Conservation (phyloP, 2,797 vertebrate genomes). For the Craterocephalus amniculus region DNA sequence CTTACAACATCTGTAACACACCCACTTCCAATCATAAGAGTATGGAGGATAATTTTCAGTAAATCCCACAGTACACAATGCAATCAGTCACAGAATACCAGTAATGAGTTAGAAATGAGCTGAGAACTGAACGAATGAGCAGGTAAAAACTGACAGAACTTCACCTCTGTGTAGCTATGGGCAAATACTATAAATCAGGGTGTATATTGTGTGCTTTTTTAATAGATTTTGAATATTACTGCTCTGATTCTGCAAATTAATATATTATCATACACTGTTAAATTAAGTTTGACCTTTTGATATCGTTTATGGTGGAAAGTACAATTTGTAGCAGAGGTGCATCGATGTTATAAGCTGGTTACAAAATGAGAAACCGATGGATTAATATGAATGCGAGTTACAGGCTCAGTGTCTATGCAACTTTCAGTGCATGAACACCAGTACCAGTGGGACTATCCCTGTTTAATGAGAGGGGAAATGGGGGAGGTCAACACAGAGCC, state of each 20-base stretch:
- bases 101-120: background rate
- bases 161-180: background rate
- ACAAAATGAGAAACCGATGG: slow-evolving; percentile 3
- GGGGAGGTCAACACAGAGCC: slow-evolving; percentile 44
- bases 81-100: background rate
- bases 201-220: background rate
- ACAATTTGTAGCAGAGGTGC: background rate
- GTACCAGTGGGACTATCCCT: slow-evolving; percentile 10
- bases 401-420: slow-evolving; percentile 8
- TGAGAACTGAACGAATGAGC: slow-evolving; percentile 1
- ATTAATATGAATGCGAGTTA: background rate
- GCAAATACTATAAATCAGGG: background rate
- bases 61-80: background rate
- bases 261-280: background rate
- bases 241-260: background rate
- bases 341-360: background rate
- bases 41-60: background rate
- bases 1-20: background rate
- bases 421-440: slow-evolving; percentile 26
- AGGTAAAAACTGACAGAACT: too few relatives aligned
- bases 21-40: background rate
- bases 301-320: background rate
- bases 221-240: too few relatives aligned
- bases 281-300: background rate
- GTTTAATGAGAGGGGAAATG: slow-evolving; percentile 33